These are phyloP conservation scores for Nannospalax galili DNA, from an alignment of 2,113 vertebrate species.

Conservation along the genomic window DNA sequence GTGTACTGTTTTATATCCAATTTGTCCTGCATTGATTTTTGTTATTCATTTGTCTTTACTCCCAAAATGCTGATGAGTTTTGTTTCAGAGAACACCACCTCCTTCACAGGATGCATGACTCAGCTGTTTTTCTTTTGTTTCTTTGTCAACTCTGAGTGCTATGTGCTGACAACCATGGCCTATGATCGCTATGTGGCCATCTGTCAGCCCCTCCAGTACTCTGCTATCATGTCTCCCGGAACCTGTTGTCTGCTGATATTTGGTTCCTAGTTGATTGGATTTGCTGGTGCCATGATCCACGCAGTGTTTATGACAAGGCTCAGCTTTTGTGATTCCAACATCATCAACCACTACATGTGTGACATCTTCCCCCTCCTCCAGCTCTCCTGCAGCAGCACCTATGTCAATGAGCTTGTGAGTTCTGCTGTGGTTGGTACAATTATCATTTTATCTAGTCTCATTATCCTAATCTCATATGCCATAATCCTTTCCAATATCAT, in stretches of 20 bases:
- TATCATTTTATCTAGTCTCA: not conserved
- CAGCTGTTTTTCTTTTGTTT: not conserved
- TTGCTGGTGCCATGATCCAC: not conserved
- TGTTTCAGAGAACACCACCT: not conserved
- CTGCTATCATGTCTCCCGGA: not conserved
- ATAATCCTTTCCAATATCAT: no score
- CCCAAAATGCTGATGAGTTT: not conserved
- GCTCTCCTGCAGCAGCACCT: not conserved
- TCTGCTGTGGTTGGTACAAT: constrained; percentile 33
- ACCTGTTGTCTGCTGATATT: not conserved
- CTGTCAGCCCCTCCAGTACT: not conserved
- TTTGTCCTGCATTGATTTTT: not conserved
- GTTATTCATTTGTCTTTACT: not conserved
- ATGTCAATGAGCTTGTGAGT: not conserved
- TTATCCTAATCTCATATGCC: no score
- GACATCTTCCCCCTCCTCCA: not conserved
- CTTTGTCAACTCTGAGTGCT: not conserved
- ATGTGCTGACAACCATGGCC: not conserved
- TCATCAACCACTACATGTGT: not conserved
- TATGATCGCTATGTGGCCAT: not conserved
- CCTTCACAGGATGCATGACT: not conserved
- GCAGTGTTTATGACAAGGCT: not conserved
- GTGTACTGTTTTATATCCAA: not conserved
- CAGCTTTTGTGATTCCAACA: not conserved
- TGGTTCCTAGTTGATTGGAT: not conserved